These are phyloP conservation scores for Brachionus asplanchnoidis DNA, from an alignment of 1,140 invertebrate genomes.

Conservation along the genomic window DNA sequence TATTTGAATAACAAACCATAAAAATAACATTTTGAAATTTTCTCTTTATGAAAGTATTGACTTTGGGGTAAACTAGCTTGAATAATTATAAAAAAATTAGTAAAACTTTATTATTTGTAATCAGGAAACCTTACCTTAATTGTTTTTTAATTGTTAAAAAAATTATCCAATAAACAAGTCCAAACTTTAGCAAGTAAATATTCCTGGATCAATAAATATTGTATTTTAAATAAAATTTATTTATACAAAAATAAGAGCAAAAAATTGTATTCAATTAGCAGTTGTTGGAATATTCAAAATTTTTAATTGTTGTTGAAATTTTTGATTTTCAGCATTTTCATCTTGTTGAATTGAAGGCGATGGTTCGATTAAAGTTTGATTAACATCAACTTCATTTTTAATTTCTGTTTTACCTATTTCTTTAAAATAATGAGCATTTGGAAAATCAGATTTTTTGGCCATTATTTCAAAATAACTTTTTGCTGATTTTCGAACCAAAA, in stretches of 20 bases:
- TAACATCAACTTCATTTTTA: neutral
- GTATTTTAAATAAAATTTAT: neutral
- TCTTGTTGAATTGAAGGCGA: neutral
- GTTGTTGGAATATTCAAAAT: constrained; percentile 24
- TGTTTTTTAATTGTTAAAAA: neutral
- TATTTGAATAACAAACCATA: no score
- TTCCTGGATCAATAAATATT: neutral
- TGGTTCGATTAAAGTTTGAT: neutral
- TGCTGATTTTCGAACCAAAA: neutral
- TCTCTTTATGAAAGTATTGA: no score
- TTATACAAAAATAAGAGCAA: neutral
- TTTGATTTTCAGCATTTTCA: neutral
- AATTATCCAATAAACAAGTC: neutral
- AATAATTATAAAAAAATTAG: neutral
- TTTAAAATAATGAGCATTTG: neutral
- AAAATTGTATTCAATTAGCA: constrained; percentile 13
- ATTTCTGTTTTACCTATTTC: neutral
- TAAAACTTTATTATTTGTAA: neutral
- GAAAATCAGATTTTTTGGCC: neutral
- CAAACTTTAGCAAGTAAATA: neutral
- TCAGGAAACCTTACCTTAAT: neutral
- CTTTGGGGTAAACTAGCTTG: neutral
- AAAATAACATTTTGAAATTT: no score
- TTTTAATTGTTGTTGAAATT: constrained; percentile 5
- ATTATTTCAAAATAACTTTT: neutral